A percentile compares a stretch with the other conserved stretches of the same genome.
Conservation (phyloP, 2,888 invertebrate species). For the Mythimna vitellina region DNA sequence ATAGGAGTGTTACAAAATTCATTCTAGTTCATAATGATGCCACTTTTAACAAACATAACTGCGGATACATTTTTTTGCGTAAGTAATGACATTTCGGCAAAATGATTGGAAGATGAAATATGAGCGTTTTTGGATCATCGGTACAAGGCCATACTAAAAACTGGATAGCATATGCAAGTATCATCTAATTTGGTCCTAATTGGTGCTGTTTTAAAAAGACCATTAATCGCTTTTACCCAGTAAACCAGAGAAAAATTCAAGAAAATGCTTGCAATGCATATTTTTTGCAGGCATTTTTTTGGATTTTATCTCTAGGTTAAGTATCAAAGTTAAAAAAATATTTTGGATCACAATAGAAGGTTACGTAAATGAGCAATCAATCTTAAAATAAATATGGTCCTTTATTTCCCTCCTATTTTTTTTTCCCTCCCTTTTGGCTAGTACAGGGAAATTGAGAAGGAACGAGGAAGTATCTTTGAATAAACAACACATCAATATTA, state of each 20-base stretch:
- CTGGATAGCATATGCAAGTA: background rate
- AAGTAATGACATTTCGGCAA: constrained; percentile 62
- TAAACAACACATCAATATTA: background rate
- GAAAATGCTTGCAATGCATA: background rate
- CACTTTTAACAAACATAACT: constrained; percentile 81
- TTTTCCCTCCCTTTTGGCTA: background rate
- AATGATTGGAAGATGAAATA: constrained; percentile 44
- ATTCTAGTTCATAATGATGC: constrained; percentile 81
- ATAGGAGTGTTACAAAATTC: constrained; percentile 81
- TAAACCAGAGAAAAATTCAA: background rate
- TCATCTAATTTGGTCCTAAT: background rate
- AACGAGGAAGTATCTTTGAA: background rate
- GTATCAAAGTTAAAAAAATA: too few relatives aligned
- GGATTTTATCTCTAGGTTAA: too few relatives aligned
- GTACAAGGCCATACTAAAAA: constrained; percentile 20
- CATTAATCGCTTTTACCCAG: too few relatives aligned
- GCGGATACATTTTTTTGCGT: constrained; percentile 73
- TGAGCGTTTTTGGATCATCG: constrained; percentile 37
- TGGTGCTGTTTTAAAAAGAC: background rate
- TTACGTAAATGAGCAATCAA: background rate
- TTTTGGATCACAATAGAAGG: background rate
- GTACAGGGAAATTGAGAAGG: background rate
- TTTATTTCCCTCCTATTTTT: too few relatives aligned
- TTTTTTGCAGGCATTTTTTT: too few relatives aligned
- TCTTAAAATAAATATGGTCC: background rate